Conservation (phyloP, 2,113 vertebrate genomes). For the Polypterus senegalus region DNA sequence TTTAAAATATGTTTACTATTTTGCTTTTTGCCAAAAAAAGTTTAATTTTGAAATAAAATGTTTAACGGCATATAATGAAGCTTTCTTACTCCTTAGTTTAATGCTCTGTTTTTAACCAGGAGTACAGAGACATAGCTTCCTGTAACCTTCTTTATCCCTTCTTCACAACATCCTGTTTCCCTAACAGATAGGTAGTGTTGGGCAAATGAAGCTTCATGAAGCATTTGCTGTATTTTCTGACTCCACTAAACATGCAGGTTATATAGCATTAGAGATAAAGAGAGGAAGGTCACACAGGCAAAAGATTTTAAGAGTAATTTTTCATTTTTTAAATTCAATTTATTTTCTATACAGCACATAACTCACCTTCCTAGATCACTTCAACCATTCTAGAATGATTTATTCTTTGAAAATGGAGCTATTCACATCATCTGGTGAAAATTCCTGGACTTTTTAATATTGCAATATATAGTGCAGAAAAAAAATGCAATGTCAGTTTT, state of each 20-base stretch:
- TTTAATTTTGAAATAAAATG: constrained; percentile 9
- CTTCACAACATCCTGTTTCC: not conserved
- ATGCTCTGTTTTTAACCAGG: too few relatives aligned
- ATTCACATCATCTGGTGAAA: too few relatives aligned
- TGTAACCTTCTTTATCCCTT: constrained; percentile 11
- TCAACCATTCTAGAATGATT: constrained; percentile 9
- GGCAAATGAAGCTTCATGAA: too few relatives aligned
- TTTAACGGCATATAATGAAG: constrained; percentile 7
- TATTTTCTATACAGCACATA: constrained; percentile 2
- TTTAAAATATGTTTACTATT: constrained; percentile 4
- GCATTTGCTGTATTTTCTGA: too few relatives aligned
- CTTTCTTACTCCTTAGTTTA: constrained; percentile 5
- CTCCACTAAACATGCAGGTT: too few relatives aligned
- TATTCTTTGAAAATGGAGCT: too few relatives aligned
- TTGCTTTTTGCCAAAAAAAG: constrained; percentile 4
- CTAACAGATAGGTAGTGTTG: too few relatives aligned
- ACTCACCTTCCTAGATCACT: constrained; percentile 3
- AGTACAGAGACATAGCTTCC: constrained; percentile 3
- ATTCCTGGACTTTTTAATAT: too few relatives aligned
- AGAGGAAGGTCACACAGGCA: too few relatives aligned
- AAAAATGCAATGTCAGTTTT: too few relatives aligned
- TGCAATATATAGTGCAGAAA: too few relatives aligned
- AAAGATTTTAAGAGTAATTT: not conserved
- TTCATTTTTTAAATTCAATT: constrained; percentile 6
- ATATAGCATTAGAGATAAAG: too few relatives aligned